phyloP scores from a whole-genome alignment of 2,888 invertebrate species.

The Aproaerema taeniolella region DNA sequence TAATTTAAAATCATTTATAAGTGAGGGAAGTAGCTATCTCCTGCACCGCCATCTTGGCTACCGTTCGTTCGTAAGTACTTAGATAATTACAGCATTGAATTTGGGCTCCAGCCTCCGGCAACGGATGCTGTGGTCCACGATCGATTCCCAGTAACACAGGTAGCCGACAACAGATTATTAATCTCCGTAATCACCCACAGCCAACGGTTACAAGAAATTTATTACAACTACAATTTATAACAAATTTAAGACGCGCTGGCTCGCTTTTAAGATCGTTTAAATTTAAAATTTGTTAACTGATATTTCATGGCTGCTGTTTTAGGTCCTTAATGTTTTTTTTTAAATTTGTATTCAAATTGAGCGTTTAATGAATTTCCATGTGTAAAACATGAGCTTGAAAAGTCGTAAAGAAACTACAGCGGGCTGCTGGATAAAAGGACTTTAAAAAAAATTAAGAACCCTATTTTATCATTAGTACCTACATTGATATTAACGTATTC shows the following conservation, averaged over 20 bases:
- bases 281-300: background rate
- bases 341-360: background rate
- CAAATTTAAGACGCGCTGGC: constrained; percentile 13
- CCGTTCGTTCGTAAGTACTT: no score
- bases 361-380: no score
- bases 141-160: constrained; percentile 55
- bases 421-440: no score
- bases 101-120: constrained; percentile 28
- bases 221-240: constrained; percentile 29
- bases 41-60: no score
- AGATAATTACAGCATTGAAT: constrained; percentile 19
- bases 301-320: background rate
- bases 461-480: no score
- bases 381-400: no score
- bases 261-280: constrained; percentile 1
- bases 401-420: no score
- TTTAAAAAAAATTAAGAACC: no score
- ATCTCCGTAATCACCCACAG: constrained; percentile 50
- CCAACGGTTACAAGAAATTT: constrained; percentile 32
- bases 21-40: no score
- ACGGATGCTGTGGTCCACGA: constrained; percentile 34
- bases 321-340: background rate
- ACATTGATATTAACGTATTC: no score
- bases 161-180: constrained; percentile 63
- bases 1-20: no score